Base-by-base conservation (phyloP, 2,888 invertebrate species). In the Seira ritae region DNA sequence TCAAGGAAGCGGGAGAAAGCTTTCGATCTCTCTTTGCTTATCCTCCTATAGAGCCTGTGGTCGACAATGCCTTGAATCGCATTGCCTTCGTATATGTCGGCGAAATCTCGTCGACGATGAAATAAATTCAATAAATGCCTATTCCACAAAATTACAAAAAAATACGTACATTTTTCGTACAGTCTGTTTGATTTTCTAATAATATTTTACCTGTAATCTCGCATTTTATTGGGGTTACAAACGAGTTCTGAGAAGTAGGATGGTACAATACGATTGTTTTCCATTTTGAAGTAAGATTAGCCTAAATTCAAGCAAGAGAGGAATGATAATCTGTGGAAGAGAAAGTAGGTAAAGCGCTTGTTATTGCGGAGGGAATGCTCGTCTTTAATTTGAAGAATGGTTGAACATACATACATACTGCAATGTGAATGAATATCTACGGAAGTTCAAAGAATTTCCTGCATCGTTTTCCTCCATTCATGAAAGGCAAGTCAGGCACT, bases 81-180 rank as follows among this genome's bases (percentile, higher is more conserved):
- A 15, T n/a, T 50, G 50, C 15, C 50, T n/a, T 50, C 15, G 3
- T n/a, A 4, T 67, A 20, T 70, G 74, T 75, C 71, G 75, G 81
- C 80, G 67, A 80, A 68, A 68, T 15, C 3, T 50, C 6, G 24
- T 71, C 17, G 50, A 50, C 37, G 71, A 81, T 81, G 71, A 81
- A 81, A 81, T 70, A 75, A 81, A 80, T 80, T 80, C 80, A 80
- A 80, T 80, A 80, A 79, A 79, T 79, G 71, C 71, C 50, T 65
- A 72, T 73, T 73, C 76, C 50, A n/a, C 50, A 50, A n/a, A n/a
- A 50, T 50, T 50, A 50, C 15, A 50, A 50, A 50, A 50, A 50
- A 50, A 50, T 8, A 8, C 31, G 8, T 8, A 31, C 3, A 31
- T n/a, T n/a, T n/a, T n/a, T n/a, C n/a, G n/a, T 31, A 31, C 31